Evolutionary conservation across 2,888 invertebrate genomes (phyloP).

Genomic region (Tethea ocularis): DNA sequence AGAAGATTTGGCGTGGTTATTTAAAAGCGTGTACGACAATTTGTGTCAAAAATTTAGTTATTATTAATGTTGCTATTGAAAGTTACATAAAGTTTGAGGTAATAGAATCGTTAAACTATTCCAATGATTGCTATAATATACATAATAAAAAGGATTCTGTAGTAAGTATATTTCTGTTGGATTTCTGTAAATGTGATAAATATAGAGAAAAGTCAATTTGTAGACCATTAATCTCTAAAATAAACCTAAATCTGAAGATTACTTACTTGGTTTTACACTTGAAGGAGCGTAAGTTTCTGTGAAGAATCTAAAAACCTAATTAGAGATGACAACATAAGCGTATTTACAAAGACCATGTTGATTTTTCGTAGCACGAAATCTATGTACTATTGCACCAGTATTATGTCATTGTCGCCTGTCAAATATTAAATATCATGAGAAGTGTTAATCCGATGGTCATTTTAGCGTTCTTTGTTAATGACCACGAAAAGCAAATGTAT

Average conservation of each 20-base stretch:
- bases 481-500: slow-evolving; percentile 54
- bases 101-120: slow-evolving; percentile 25
- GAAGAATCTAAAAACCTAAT: background rate
- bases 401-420: slow-evolving; percentile 38
- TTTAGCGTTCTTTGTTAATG: slow-evolving; percentile 59
- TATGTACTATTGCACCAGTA: slow-evolving; percentile 35
- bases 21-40: slow-evolving; percentile 8
- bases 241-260: background rate
- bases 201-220: background rate
- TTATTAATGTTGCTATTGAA: slow-evolving; percentile 25
- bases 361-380: background rate
- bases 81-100: slow-evolving; percentile 52
- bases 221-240: no score
- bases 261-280: background rate
- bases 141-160: no score
- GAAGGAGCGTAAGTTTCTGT: background rate
- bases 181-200: background rate
- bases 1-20: background rate
- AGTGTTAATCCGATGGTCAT: slow-evolving; percentile 44
- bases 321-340: no score
- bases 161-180: background rate
- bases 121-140: background rate
- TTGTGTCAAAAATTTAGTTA: slow-evolving; percentile 15
- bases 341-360: background rate
- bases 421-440: slow-evolving; percentile 19